Conservation (phyloP, 1,140 invertebrate genomes). For the Parapsyche elsis region DNA sequence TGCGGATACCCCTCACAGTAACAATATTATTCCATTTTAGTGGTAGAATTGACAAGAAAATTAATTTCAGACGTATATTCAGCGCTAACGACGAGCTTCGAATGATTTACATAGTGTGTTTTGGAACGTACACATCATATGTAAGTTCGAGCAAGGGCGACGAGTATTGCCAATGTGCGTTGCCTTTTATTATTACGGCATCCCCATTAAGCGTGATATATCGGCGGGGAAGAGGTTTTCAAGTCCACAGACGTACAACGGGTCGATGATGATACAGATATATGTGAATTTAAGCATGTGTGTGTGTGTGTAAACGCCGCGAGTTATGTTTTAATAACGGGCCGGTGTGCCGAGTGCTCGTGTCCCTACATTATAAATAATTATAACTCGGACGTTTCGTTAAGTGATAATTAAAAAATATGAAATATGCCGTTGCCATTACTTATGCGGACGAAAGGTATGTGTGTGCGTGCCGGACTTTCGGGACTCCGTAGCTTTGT, state of each 20-base stretch:
- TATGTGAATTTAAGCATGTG: neutral
- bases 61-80: too few relatives aligned
- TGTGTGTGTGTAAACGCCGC: conserved; percentile 39
- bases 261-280: neutral
- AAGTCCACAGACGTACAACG: conserved; percentile 23
- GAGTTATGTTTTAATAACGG: conserved; percentile 55
- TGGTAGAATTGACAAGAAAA: too few relatives aligned
- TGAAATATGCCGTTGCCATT: conserved; percentile 31
- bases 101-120: too few relatives aligned
- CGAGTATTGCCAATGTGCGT: conserved; percentile 2
- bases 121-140: too few relatives aligned
- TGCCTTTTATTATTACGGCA: conserved; percentile 51
- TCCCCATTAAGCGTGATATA: conserved; percentile 54
- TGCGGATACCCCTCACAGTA: too few relatives aligned
- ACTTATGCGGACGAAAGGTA: neutral
- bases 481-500: neutral
- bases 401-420: conserved; percentile 26
- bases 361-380: conserved; percentile 33
- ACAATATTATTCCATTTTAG: too few relatives aligned
- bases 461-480: too few relatives aligned
- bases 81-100: too few relatives aligned
- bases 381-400: conserved; percentile 31
- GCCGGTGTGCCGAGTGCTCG: conserved; percentile 36
- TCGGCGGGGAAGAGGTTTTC: conserved; percentile 47
- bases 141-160: conserved; percentile 1